Evolutionary conservation across 2,797 vertebrate species (phyloP), one percentile per base, ranked within the genome.

Genomic region (Protonibea diacanthus): DNA sequence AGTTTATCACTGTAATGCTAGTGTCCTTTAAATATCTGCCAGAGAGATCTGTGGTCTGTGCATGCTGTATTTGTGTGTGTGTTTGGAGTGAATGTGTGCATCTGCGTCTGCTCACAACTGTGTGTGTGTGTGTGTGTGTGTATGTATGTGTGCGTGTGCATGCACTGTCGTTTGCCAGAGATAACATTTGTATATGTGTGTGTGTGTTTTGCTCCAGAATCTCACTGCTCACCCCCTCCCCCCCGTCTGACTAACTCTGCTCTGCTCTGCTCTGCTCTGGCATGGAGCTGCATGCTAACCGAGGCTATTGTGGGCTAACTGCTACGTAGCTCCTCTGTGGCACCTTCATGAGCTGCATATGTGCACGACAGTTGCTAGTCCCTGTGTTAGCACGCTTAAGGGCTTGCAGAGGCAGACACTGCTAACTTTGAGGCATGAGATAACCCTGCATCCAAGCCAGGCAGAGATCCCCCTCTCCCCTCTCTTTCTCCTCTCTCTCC

Each of bases 231-330:
- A 81, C 78, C 71, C 88, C 86, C 89, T 81, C 88, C 33, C 7
- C 82, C 88, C 33, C 6, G 33, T 82, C 69, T n/a, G 77, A 77
- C 66, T 33, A 71, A 80, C 76, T 87, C 80, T 87, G 75, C 80
- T 85, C 78, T 80, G 73, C 80, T 85, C 78, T 80, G 73, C 80
- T 85, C 78, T 80, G 73, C 80, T 85, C 78, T 80, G 73, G 70
- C 80, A 80, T 74, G 67, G 83, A 85, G 86, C 88, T 94, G 92
- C 91, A 93, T 94, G 89, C 89, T 91, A 92, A 92, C 77, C 8
- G 61, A 83, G 69, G 85, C 86, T 81, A 80, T 75, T 75, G 65
- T 57, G 80, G 65, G 80, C 85, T 89, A 83, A 76, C 65, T 86
- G 85, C 89, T 85, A 81, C 74, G 65, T 82, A 87, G 79, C 56